Evolutionary conservation across 2,113 vertebrate genomes (phyloP).

Genomic region (Harpagus bidentatus): DNA sequence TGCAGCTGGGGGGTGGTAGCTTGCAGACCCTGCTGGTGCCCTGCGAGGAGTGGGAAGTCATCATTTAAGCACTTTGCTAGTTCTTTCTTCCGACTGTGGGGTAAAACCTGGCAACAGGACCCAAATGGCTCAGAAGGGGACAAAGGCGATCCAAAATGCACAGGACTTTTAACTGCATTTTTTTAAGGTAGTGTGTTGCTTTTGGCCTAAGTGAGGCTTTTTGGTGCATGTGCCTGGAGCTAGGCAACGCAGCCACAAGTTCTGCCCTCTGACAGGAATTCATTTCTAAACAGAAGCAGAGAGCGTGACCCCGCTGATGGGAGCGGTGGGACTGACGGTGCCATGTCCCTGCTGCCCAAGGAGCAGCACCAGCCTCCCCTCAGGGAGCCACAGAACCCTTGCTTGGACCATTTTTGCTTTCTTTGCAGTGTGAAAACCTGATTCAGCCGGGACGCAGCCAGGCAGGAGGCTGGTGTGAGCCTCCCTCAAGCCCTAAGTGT

Average conservation of each 20-base stretch:
- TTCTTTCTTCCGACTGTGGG: neutral
- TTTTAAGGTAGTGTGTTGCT: neutral
- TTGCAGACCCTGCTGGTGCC: neutral
- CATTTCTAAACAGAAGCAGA: neutral
- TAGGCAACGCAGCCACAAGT: neutral
- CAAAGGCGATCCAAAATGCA: neutral
- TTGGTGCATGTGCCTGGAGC: neutral
- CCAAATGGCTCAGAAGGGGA: neutral
- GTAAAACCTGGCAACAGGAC: neutral
- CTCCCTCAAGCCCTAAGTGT: neutral
- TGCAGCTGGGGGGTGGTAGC: neutral
- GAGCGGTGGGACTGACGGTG: neutral
- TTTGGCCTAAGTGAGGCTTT: neutral
- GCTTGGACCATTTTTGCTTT: neutral
- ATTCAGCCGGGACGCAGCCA: fast-evolving
- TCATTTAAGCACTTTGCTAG: neutral
- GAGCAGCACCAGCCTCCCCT: neutral
- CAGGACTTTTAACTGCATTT: neutral
- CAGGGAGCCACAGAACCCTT: neutral
- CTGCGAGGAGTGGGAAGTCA: neutral
- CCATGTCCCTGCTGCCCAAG: neutral
- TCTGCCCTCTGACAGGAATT: neutral
- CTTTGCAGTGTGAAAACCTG: neutral
- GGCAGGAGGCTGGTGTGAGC: neutral
- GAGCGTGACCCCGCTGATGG: neutral